These are phyloP conservation scores for Psilopsiagon aurifrons DNA, from an alignment of 2,113 vertebrate genomes.

Conservation along the genomic window DNA sequence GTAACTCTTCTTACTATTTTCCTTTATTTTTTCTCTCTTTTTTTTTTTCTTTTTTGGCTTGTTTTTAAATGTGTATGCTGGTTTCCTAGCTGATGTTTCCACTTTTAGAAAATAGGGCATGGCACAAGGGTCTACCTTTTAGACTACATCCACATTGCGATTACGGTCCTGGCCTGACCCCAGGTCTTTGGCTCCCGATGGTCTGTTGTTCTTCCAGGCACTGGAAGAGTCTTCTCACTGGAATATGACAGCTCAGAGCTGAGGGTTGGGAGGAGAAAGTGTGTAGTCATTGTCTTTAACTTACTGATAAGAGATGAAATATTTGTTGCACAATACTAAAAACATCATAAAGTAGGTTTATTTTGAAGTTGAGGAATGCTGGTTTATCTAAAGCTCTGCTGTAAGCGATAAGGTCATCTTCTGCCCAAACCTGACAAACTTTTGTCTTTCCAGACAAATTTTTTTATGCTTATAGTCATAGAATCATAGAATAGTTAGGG, in stretches of 20 bases:
- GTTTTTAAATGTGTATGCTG: not conserved
- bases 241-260: not conserved
- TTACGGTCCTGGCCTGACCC: not conserved
- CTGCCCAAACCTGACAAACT: too few species aligned
- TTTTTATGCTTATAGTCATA: too few species aligned
- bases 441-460: too few species aligned
- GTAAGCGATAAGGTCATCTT: accelerated
- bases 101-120: not conserved
- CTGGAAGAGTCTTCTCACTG: not conserved
- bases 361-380: not conserved
- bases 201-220: not conserved
- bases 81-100: not conserved
- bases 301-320: not conserved
- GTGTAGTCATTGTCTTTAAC: not conserved
- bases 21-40: not conserved
- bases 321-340: not conserved
- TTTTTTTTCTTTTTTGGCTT: not conserved
- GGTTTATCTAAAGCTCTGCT: not conserved
- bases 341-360: not conserved
- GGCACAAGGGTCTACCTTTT: not conserved
- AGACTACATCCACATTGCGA: not conserved
- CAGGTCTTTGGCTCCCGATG: not conserved
- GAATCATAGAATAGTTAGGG: too few species aligned
- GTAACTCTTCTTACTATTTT: not conserved
- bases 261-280: not conserved